Evolutionary conservation across 2,797 vertebrate species (phyloP).

Genomic region (Galago senegalensis): DNA sequence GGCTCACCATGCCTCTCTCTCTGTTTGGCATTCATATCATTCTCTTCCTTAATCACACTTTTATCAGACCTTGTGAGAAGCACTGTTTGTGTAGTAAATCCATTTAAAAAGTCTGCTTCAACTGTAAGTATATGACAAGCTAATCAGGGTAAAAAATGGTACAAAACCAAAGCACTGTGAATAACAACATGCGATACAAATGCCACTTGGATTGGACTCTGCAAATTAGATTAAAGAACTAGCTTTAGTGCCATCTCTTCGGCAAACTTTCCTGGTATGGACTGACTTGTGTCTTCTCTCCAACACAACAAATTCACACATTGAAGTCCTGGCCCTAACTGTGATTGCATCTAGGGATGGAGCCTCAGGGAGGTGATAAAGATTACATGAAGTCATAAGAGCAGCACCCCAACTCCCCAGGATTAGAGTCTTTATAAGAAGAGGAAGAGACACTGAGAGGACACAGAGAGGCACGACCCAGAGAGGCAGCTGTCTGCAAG

Average conservation of each 20-base stretch:
- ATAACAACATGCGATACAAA: not conserved
- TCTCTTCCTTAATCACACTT: constrained; percentile 50
- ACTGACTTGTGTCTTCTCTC: not conserved
- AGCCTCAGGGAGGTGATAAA: not conserved
- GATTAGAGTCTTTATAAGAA: not conserved
- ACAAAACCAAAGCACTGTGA: not conserved
- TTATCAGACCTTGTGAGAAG: constrained; percentile 71
- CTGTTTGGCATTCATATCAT: constrained; percentile 27
- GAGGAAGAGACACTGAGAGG: not conserved
- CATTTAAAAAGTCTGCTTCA: constrained; percentile 68
- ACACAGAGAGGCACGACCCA: not conserved
- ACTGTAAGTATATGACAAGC: not conserved
- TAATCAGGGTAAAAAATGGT: not conserved
- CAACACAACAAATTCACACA: not conserved
- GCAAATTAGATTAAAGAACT: not conserved
- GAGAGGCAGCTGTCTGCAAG: not conserved
- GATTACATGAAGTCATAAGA: not conserved
- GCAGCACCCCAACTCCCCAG: not conserved
- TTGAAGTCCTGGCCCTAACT: not conserved
- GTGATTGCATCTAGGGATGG: not conserved
- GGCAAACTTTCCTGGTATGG: not conserved
- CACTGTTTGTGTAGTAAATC: not conserved
- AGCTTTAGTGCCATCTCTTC: not conserved
- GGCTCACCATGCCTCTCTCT: constrained; percentile 62
- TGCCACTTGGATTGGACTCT: not conserved